Evolutionary conservation across 2,888 invertebrate genomes (phyloP), one percentile per base, ranked within the genome.

Genomic region (Trissonchulus sp.): DNA sequence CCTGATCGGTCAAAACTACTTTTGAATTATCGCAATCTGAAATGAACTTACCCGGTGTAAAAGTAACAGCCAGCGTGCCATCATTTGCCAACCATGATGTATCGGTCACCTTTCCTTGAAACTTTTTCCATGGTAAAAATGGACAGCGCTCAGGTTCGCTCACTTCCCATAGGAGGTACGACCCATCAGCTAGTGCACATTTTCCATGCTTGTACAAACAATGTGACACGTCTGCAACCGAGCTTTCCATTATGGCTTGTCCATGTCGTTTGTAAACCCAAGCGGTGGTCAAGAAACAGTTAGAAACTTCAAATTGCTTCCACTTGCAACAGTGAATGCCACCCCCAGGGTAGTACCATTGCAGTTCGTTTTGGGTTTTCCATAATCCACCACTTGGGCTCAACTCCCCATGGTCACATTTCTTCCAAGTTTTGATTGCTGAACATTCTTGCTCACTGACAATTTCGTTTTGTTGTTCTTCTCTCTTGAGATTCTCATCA

Each of bases 251-350:
- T 30, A 31, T 15, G 8, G 8, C 31, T n/a, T 8, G 3, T 8
- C 8, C 8, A 30, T 65, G 65, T 8, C 31, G 8, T 34, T 65
- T 65, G 31, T 65, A 65, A 31, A 65, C 65, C 34, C 34, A 31
- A 65, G 65, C 31, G 15, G 28, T 65, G 8, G 65, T 65, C 8
- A 65, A n/a, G 65, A 65, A 65, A 65, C 65, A 65, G 31, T 65
- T 65, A 65, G 65, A 31, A 15, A 65, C 65, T 18, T 30, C 8
- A 65, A 65, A 65, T 18, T 31, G 31, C 8, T 65, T 65, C 31
- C 65, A 65, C 8, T 3, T 15, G n/a, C 65, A 65, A n/a, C 65
- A 65, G 31, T 65, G 65, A n/a, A 65, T 65, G 8, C 65, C 65
- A 34, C 65, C 31, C 15, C 65, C 15, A 18, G 65, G 65, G 34